A percentile compares a stretch with the other conserved stretches of the same genome.
Evolutionary conservation across 2,888 invertebrate species (phyloP).

Genomic region (Ypsolopha sequella): DNA sequence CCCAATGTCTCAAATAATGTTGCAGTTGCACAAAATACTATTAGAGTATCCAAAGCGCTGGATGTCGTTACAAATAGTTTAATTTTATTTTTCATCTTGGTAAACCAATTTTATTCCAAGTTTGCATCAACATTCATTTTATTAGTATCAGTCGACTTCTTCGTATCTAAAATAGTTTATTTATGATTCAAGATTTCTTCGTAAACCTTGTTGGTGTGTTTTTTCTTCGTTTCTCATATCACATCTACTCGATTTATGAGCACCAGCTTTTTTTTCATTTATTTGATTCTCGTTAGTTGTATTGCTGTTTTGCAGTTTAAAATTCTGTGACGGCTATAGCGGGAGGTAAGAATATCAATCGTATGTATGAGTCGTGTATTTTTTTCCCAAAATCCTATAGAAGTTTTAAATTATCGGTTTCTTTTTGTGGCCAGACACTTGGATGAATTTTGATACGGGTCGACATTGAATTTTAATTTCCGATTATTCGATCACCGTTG

Average conservation of each 20-base stretch:
- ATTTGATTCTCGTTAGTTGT: conserved; percentile 12
- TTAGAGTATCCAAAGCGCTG: no score
- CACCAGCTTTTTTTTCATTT: conserved; percentile 7
- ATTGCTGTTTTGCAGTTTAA: conserved; percentile 7
- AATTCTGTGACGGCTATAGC: conserved; percentile 12
- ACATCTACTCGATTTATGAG: conserved; percentile 3
- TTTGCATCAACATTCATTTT: no score
- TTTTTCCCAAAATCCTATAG: conserved; percentile 23
- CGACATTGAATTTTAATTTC: conserved; percentile 25
- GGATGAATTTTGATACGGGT: conserved; percentile 49
- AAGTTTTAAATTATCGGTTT: conserved; percentile 14
- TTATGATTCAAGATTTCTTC: background rate
- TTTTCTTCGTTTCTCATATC: conserved; percentile 6
- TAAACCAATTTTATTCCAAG: no score
- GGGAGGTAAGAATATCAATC: conserved; percentile 29
- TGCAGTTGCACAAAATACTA: no score
- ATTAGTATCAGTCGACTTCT: no score
- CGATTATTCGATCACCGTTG: conserved; percentile 9
- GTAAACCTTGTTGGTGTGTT: conserved; percentile 2
- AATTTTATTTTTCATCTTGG: no score
- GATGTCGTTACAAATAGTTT: no score
- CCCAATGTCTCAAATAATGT: no score
- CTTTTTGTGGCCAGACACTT: conserved; percentile 25
- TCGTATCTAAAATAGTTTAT: background rate
- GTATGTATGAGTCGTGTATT: conserved; percentile 23